Evolutionary conservation across 2,888 invertebrate species (phyloP).

Genomic region (Lasioglossum villosulum): DNA sequence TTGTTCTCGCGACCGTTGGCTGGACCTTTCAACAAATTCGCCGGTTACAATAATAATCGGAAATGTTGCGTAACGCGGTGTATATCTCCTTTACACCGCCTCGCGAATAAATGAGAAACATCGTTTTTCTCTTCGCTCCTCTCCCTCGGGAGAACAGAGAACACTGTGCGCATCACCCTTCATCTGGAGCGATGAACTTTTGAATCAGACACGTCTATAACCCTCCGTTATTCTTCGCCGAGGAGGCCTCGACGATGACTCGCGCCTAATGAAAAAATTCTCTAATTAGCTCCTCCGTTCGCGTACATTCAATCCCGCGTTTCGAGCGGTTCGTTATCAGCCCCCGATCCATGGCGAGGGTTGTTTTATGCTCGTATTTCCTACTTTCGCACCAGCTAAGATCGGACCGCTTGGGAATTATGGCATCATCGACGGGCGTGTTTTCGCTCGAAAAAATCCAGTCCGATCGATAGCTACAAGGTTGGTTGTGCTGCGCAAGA

Average conservation of each 20-base stretch:
- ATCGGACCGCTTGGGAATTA: background rate
- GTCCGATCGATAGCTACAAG: background rate
- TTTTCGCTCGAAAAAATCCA: background rate
- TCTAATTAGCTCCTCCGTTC: constrained; percentile 21
- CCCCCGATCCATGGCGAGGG: background rate
- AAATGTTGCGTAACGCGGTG: no score
- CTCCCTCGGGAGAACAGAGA: background rate
- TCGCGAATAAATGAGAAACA: background rate
- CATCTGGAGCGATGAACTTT: background rate
- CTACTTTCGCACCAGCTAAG: background rate
- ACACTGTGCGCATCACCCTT: background rate
- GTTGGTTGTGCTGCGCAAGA: no score
- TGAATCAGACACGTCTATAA: background rate
- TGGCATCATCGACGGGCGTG: background rate
- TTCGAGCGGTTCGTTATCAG: background rate
- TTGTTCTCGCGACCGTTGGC: background rate
- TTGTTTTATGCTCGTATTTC: background rate
- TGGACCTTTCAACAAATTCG: background rate
- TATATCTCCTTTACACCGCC: background rate
- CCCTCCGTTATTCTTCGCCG: background rate
- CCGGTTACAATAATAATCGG: background rate
- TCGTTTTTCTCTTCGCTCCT: background rate
- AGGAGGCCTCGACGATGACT: background rate
- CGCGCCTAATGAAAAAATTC: constrained; percentile 4
- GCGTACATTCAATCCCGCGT: background rate